Percentiles rank a stretch among this genome's conserved stretches.
These are phyloP conservation scores for Mixornis gularis DNA, from an alignment of 2,113 vertebrate species.

Conservation along the genomic window DNA sequence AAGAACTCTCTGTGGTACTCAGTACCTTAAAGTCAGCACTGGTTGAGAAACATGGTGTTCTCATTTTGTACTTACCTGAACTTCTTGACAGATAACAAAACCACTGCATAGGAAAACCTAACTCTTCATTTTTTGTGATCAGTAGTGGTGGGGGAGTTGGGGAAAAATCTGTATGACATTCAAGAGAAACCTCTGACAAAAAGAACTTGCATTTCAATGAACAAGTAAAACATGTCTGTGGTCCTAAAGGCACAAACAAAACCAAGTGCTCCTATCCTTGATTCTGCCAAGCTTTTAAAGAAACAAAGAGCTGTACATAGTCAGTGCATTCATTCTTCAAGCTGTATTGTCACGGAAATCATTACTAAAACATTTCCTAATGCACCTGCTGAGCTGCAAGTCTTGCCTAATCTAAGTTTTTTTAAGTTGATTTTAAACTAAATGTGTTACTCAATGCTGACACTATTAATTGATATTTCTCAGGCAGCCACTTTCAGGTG, in stretches of 20 bases:
- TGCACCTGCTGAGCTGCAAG: background rate
- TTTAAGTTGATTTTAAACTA: background rate
- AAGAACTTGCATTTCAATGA: background rate
- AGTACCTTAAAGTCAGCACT: background rate
- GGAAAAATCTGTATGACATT: background rate
- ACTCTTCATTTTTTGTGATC: background rate
- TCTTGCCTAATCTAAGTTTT: background rate
- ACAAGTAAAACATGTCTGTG: background rate
- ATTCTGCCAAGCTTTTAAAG: background rate
- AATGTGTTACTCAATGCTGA: background rate
- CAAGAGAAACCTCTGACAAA: background rate
- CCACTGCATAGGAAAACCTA: background rate
- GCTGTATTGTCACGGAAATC: background rate
- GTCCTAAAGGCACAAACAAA: background rate
- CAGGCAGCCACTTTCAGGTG: background rate
- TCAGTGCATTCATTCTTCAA: background rate
- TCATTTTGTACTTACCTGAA: background rate
- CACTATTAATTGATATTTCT: background rate
- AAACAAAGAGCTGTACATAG: background rate
- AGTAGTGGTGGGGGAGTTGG: fast-evolving
- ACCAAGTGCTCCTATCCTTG: background rate
- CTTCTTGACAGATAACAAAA: background rate
- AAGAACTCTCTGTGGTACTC: background rate
- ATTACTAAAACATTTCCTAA: background rate
- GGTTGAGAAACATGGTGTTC: background rate